phyloP scores from a whole-genome alignment of 1,140 invertebrate species.

The Dendroctonus ponderosae region DNA sequence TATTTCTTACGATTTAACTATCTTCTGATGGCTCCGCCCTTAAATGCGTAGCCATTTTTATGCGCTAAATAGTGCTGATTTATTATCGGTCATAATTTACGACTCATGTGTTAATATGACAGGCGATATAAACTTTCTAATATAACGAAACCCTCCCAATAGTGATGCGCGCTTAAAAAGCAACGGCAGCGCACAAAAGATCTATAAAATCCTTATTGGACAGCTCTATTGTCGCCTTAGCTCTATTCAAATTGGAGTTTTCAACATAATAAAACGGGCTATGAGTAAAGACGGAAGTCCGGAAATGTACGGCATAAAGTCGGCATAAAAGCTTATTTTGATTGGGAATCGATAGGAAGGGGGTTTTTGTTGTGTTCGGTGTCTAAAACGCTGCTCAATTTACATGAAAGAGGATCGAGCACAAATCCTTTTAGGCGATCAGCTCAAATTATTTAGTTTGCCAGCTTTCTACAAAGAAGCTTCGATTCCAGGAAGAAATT shows the following conservation, averaged over 20 bases:
- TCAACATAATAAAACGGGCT: constrained; percentile 22
- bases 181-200: constrained; percentile 7
- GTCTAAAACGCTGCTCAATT: not conserved
- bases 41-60: too few relatives aligned
- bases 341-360: constrained; percentile 5
- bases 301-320: constrained; percentile 16
- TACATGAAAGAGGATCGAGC: too few relatives aligned
- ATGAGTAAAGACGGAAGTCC: constrained; percentile 16
- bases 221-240: constrained; percentile 25
- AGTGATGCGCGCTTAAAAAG: constrained; percentile 15
- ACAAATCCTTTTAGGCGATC: too few relatives aligned
- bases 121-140: not conserved
- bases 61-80: too few relatives aligned
- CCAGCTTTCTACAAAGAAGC: too few relatives aligned
- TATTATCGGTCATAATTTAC: too few relatives aligned
- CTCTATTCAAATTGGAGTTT: constrained; percentile 27
- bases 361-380: not conserved
- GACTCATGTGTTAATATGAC: not conserved
- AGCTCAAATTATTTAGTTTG: too few relatives aligned
- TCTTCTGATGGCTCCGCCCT: too few relatives aligned
- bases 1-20: too few relatives aligned
- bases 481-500: too few relatives aligned
- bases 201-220: constrained; percentile 24
- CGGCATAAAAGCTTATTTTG: constrained; percentile 10
- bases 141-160: not conserved